These are phyloP conservation scores for Cyclargus thomasi DNA, from an alignment of 1,140 invertebrate species.

Conservation along the genomic window DNA sequence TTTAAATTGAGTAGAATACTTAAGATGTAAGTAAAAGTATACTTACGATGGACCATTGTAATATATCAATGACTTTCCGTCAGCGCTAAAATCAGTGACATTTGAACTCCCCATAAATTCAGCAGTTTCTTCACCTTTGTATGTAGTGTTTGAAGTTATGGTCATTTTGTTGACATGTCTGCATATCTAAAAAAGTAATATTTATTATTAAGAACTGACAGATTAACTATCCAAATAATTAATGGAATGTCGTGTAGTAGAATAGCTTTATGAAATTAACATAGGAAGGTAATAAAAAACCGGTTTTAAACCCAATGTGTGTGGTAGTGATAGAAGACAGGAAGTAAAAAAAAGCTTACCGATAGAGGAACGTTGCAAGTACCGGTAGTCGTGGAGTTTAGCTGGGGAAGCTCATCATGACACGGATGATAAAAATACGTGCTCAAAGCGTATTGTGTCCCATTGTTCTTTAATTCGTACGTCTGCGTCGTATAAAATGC, in stretches of 20 bases:
- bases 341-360: conserved; percentile 37
- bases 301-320: neutral
- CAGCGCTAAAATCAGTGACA: conserved; percentile 38
- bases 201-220: conserved; percentile 10
- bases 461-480: conserved; percentile 36
- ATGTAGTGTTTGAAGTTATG: conserved; percentile 29
- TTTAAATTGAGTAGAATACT: too few species aligned
- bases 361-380: conserved; percentile 44
- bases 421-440: conserved; percentile 68
- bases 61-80: conserved; percentile 52
- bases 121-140: conserved; percentile 34
- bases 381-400: conserved; percentile 31
- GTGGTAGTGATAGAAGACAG: conserved; percentile 7
- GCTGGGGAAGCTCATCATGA: conserved; percentile 34
- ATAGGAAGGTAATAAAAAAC: neutral
- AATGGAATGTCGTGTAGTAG: neutral
- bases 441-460: conserved; percentile 37
- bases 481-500: conserved; percentile 45
- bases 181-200: conserved; percentile 47
- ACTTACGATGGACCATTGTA: conserved; percentile 62
- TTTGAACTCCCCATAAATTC: conserved; percentile 49
- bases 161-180: conserved; percentile 38
- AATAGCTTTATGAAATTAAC: neutral
- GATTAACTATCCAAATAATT: neutral
- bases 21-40: neutral